Base-by-base conservation (phyloP, 2,113 vertebrate genomes). In the Brienomyrus longianalis region DNA sequence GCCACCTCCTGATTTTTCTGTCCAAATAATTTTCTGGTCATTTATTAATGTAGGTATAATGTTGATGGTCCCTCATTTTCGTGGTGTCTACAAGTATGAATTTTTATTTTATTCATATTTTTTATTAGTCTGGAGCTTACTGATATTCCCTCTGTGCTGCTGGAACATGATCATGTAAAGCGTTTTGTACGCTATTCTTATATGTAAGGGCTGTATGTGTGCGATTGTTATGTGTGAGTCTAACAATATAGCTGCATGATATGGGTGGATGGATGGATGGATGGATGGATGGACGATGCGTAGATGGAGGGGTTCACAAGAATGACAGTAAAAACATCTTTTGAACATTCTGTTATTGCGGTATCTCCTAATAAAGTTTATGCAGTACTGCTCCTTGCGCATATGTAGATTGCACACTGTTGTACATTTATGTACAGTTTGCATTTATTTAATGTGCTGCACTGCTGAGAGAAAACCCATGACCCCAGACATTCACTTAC, bases 1-100 rank as follows among this genome's bases (percentile, higher is more conserved):
- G 95, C 96, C 97, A 96, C 94, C 95, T 95, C 95, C 96, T 94
- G 96, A 97, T 97, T 98, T 97, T 96, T 96, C 92, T 83, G 15
- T 43, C 0, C 31, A 8, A 47, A 47, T 47, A 17, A 21, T 31
- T 31, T 31, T 15, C 1, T 83, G 5, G 11, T 23, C 17, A 35
- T 47, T 35, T 6, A 15, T 47, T 8, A 80, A 80, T 35, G 9
- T 17, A 19, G 45, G 47, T 45, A 11, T 98, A 97, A 98, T 62
- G 59, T 62, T 62, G 23, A 62, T 62, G 59, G 59, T n/a, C 59
- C 23, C 23, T 62, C 59, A 8, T 3, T 62, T 9, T 62, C 2
- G n/a, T 62, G 56, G 54, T 66, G 59, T 4, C 59, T 27, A 27
- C 59, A 11, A n/a, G 59, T 27, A 0, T 23, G 56, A 23, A 23